Evolutionary conservation across 2,113 vertebrate genomes (phyloP), one percentile per base, ranked within the genome.

Genomic region (Onychorhynchus coronatus): DNA sequence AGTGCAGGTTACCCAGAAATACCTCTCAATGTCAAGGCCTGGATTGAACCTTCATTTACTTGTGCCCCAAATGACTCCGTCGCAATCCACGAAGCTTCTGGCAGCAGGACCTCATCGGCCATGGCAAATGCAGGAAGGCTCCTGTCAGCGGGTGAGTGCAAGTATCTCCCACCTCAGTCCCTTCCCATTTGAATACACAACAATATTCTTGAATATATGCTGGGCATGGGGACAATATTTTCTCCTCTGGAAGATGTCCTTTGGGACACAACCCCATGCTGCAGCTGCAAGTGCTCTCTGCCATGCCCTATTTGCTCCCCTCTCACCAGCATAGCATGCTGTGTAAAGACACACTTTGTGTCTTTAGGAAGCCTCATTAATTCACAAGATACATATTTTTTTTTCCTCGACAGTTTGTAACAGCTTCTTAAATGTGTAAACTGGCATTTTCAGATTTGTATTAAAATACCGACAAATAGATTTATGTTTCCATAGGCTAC

Each of bases 361-460:
- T 67, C 97, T 97, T 97, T 96, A 96, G 91, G 96, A 97, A 98
- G 97, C 95, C 91, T 98, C 97, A 97, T 98, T 98, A 97, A 97
- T 96, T 96, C 97, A 94, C 76, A 97, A 93, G 96, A 95, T 97
- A 75, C 78, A 63, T 93, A 72, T 84, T 95, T 96, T 96, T 97
- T 96, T 97, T 84, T 96, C 90, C 93, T 91, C 92, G 95, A 96
- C 97, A 97, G 96, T 96, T 96, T 96, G 92, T 97, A 98, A 95
- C 97, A 97, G 96, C 96, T 97, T 98, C 88, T 97, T 96, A 95
- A 97, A 97, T 78, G 94, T 97, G 96, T 95, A 97, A 98, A 98
- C 96, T 85, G 94, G 66, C 93, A 71, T 97, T 94, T 97, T 94
- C 79, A 82, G 59, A 79, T 94, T 95, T 72, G 22, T 91, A 89